These are phyloP conservation scores for Pectinophora gossypiella DNA, from an alignment of 1,140 invertebrate genomes.

Conservation along the genomic window DNA sequence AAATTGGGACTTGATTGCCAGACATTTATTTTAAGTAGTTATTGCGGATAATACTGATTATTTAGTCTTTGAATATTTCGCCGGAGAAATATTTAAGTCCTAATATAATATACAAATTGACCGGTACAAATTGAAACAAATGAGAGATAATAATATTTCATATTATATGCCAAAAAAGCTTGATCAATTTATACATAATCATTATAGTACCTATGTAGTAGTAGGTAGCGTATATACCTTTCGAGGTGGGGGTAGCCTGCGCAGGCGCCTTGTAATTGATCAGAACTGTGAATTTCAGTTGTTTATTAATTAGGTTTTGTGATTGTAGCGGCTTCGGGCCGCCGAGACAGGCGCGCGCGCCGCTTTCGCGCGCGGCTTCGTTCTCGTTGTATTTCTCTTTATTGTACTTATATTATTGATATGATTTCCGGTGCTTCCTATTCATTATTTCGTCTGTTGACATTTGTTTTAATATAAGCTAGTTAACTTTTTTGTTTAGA, in stretches of 20 bases:
- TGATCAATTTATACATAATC: slow-evolving; percentile 12
- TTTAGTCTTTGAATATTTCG: neutral
- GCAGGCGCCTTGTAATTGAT: neutral
- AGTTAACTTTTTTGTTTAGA: slow-evolving; percentile 53
- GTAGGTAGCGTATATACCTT: slow-evolving; percentile 5
- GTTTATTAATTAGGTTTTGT: neutral
- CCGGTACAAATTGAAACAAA: slow-evolving; percentile 23
- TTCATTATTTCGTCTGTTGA: slow-evolving; percentile 65
- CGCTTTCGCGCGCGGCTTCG: slow-evolving; percentile 33
- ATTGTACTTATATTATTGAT: slow-evolving; percentile 36
- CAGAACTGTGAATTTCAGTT: too few relatives aligned
- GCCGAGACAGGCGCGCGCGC: neutral
- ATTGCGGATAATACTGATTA: neutral
- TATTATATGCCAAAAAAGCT: neutral
- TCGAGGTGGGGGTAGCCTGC: neutral
- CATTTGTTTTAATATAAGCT: slow-evolving; percentile 65
- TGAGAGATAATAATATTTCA: slow-evolving; percentile 1
- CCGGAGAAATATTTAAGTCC: neutral
- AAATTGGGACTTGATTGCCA: slow-evolving; percentile 52
- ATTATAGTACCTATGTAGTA: slow-evolving; percentile 10
- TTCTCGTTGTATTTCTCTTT: slow-evolving; percentile 46
- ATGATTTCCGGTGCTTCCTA: slow-evolving; percentile 68
- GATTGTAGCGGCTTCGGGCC: neutral
- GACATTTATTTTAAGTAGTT: slow-evolving; percentile 38
- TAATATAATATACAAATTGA: neutral